A percentile compares a stretch with the other conserved stretches of the same genome.
Evolutionary conservation across 2,113 vertebrate species (phyloP).

Genomic region (Lanius collurio): DNA sequence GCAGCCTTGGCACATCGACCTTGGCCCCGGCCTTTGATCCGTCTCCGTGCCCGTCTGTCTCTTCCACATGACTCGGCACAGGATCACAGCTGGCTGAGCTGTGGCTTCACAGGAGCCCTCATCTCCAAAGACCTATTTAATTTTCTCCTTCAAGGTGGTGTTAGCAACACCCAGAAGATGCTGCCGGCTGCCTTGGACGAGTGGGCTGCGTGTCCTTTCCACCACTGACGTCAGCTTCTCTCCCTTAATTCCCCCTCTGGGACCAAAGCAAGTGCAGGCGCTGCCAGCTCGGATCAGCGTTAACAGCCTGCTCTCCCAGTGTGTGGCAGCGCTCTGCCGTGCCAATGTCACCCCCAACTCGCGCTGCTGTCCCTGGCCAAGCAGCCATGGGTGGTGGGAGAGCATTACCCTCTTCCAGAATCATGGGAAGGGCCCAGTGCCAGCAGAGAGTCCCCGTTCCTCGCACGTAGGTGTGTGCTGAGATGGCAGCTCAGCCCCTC

Average conservation of each 20-base stretch:
- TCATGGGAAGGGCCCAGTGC: background rate
- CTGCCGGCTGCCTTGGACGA: constrained; percentile 46
- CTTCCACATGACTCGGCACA: background rate
- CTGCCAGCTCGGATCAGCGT: constrained; percentile 64
- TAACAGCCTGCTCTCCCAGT: constrained; percentile 28
- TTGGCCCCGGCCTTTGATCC: background rate
- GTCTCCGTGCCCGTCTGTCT: background rate
- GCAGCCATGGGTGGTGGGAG: background rate
- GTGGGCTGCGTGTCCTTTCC: constrained; percentile 52
- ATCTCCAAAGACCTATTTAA: constrained; percentile 37
- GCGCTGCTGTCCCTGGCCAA: background rate
- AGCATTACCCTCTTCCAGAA: background rate
- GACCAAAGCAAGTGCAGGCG: constrained; percentile 20
- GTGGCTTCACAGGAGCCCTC: background rate
- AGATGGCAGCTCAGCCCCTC: constrained; percentile 48
- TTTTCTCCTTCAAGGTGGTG: constrained; percentile 57
- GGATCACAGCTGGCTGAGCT: background rate
- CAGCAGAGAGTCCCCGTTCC: background rate
- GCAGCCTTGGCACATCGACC: background rate
- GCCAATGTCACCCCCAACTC: constrained; percentile 46
- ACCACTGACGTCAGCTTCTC: constrained; percentile 54
- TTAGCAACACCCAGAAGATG: constrained; percentile 48
- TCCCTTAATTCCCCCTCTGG: constrained; percentile 57
- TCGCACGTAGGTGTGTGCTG: constrained; percentile 23
- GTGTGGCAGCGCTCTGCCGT: constrained; percentile 19